Conservation (phyloP, 2,797 vertebrate genomes). For the Sebastes miniatus region DNA sequence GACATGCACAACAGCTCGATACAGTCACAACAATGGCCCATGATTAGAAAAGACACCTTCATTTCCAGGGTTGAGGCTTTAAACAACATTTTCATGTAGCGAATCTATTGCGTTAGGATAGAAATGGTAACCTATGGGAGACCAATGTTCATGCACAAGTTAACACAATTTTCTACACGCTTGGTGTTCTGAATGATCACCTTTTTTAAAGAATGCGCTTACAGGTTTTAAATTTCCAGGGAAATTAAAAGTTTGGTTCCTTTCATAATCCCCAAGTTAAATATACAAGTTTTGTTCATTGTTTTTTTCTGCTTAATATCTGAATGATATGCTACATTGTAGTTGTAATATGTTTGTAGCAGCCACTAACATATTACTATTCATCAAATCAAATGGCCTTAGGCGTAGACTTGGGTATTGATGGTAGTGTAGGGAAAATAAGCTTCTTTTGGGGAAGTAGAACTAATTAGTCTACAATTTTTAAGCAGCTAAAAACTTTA, state of each 20-base stretch:
- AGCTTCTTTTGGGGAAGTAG: too few relatives aligned
- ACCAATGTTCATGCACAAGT: neutral
- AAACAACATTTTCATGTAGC: neutral
- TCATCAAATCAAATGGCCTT: too few relatives aligned
- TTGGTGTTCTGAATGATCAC: neutral
- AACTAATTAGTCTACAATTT: too few relatives aligned
- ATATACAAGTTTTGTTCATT: neutral
- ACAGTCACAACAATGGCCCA: slow-evolving; percentile 11
- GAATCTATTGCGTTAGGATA: neutral
- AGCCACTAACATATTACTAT: too few relatives aligned
- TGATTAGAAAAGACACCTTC: slow-evolving; percentile 14
- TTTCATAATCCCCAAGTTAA: neutral
- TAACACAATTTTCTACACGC: neutral
- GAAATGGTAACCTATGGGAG: neutral
- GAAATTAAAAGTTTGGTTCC: neutral
- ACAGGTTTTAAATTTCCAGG: neutral
- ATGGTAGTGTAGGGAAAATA: too few relatives aligned
- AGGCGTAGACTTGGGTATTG: too few relatives aligned
- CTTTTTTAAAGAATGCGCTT: neutral
- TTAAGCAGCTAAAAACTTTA: too few relatives aligned
- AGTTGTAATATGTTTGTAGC: too few relatives aligned
- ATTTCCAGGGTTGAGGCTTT: neutral
- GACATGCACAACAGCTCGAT: slow-evolving; percentile 45
- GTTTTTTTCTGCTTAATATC: too few relatives aligned
- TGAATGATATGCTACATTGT: neutral